These are phyloP conservation scores for Fissipunctia ypsillon DNA, from an alignment of 2,888 invertebrate genomes.

Conservation along the genomic window DNA sequence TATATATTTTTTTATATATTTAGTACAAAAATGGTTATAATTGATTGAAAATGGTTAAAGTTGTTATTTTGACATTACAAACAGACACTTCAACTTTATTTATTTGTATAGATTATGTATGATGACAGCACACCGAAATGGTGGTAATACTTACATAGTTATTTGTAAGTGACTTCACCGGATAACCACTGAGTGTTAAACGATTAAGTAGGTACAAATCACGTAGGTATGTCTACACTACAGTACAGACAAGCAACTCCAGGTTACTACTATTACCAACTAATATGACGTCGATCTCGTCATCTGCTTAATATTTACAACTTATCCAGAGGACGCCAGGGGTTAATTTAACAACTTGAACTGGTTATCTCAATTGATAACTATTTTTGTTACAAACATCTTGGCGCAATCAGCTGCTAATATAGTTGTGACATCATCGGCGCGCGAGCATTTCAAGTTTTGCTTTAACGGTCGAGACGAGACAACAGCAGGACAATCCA, in stretches of 20 bases:
- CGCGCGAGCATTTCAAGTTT: slow-evolving; percentile 60
- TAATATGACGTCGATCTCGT: slow-evolving; percentile 4
- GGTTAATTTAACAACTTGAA: slow-evolving; percentile 65
- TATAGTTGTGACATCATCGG: slow-evolving; percentile 78
- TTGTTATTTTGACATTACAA: too few relatives aligned
- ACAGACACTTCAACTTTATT: too few relatives aligned
- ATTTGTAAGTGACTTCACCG: neutral
- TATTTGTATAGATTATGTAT: too few relatives aligned
- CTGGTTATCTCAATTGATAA: slow-evolving; percentile 74
- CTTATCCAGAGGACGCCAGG: slow-evolving; percentile 35
- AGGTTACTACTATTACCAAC: neutral
- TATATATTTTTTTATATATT: too few relatives aligned
- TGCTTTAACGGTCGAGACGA: slow-evolving; percentile 58
- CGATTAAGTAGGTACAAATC: neutral
- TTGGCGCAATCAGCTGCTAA: slow-evolving; percentile 69
- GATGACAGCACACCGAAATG: neutral
- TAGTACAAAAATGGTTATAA: too few relatives aligned
- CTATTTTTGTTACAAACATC: slow-evolving; percentile 65
- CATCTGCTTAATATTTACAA: slow-evolving; percentile 20
- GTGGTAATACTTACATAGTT: neutral
- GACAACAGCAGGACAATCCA: slow-evolving; percentile 26
- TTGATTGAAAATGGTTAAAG: too few relatives aligned
- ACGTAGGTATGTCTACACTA: too few relatives aligned
- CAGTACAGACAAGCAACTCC: slow-evolving; percentile 18
- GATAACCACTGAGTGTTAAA: neutral